Evolutionary conservation across 2,113 vertebrate genomes (phyloP).

Genomic region (Dasyornis broadbenti): DNA sequence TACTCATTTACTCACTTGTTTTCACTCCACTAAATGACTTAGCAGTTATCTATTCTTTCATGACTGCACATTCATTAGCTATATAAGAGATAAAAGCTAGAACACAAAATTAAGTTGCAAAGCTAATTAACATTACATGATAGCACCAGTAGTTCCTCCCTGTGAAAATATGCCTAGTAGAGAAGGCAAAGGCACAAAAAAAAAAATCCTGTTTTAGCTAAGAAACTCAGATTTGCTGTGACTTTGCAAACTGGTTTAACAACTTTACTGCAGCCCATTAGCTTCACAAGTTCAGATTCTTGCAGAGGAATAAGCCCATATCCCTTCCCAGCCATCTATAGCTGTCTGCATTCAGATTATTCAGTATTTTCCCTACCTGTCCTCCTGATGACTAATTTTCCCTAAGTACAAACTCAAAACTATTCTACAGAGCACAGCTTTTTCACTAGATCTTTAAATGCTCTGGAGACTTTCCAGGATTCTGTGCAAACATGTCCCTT

Average conservation of each 20-base stretch:
- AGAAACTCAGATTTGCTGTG: background rate
- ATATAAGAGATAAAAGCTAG: background rate
- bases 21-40: background rate
- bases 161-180: background rate
- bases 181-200: background rate
- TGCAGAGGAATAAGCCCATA: background rate
- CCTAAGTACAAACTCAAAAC: background rate
- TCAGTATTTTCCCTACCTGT: background rate
- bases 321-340: background rate
- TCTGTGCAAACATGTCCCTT: background rate
- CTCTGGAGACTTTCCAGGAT: background rate
- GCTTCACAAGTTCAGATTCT: background rate
- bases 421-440: background rate
- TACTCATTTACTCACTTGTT: background rate
- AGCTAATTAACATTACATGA: background rate
- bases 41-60: background rate
- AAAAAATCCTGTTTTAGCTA: background rate
- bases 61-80: background rate
- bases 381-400: background rate
- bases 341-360: background rate
- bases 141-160: background rate
- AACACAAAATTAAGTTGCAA: background rate
- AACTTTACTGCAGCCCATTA: background rate
- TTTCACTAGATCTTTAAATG: background rate
- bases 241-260: background rate